Evolutionary conservation across 2,888 invertebrate species (phyloP).

Genomic region (Polyommatus icarus): DNA sequence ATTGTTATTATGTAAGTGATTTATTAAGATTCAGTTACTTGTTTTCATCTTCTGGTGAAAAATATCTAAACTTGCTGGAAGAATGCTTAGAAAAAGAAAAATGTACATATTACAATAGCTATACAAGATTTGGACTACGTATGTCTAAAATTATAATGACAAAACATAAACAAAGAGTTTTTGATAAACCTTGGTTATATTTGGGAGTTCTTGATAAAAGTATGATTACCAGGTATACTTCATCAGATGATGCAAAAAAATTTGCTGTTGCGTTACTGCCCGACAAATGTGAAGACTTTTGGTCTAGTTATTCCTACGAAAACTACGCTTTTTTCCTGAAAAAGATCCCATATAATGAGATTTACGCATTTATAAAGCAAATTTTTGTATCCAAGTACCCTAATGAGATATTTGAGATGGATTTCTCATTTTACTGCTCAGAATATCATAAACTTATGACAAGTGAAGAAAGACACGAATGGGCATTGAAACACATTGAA

Average conservation of each 20-base stretch:
- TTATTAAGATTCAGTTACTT: conserved; percentile 42
- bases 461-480: conserved; percentile 50
- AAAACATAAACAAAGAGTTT: conserved; percentile 54
- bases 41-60: conserved; percentile 47
- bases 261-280: conserved; percentile 50
- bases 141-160: conserved; percentile 49
- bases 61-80: conserved; percentile 50
- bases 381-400: conserved; percentile 52
- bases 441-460: conserved; percentile 51
- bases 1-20: neutral
- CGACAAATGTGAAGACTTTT: conserved; percentile 45
- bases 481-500: conserved; percentile 56
- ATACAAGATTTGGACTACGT: conserved; percentile 46
- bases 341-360: conserved; percentile 48
- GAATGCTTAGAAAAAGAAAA: neutral
- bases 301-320: conserved; percentile 47
- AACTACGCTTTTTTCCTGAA: conserved; percentile 50
- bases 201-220: conserved; percentile 46
- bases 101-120: neutral
- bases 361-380: conserved; percentile 50
- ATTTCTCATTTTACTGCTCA: conserved; percentile 46
- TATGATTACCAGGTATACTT: conserved; percentile 47
- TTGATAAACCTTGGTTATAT: conserved; percentile 50
- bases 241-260: conserved; percentile 50
- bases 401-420: conserved; percentile 51